Base-by-base conservation (phyloP, 2,113 vertebrate species). In the Paramormyrops kingsleyae region DNA sequence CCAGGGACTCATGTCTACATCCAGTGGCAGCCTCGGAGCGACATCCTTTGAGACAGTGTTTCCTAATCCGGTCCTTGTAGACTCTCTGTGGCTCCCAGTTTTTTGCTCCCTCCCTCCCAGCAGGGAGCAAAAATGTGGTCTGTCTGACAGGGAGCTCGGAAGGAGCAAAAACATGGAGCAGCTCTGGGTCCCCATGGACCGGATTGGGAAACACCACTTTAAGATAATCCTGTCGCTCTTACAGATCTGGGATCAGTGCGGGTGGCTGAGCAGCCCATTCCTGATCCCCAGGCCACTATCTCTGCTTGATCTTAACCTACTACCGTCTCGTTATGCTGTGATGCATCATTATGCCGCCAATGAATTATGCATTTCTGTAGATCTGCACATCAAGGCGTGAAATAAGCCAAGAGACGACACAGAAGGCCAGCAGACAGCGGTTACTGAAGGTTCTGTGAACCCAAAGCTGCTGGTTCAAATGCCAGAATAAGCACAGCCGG, bases 1-100 rank as follows among this genome's bases (percentile, higher is more conserved):
- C 90, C 91, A 92, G 92, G 89, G 90, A 90, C 80, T 92, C 90
- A 91, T 92, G 52, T 88, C 91, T 92, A 84, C 91, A 90, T 90
- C 87, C 90, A 70, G n/a, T 27, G 89, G 88, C 49, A 53, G 49
- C 7, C 35, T 42, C 74, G 10, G 74, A 21, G 74, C 13, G 6
- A 80, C 74, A 80, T 80, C 35, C 15, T 35, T 42, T 80, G 39
- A 80, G 31, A 19, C 31, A 39, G 15, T 1, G 4, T 27, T 17
- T 77, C 70, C 31, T 31, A 77, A 31, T 77, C 70, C n/a, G 3
- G 59, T 66, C 59, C 59, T 27, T 27, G 59, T n/a, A n/a, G 59
- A 66, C 53, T 21, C 52, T 53, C 52, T 53, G 52, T 53, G 52
- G 52, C 52, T 53, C 5, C 52, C 52, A 19, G 52, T 74, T 74